A percentile compares a stretch with the other conserved stretches of the same genome.
Conservation (phyloP, 2,888 invertebrate genomes). For the Callyntrura guangdongensis region DNA sequence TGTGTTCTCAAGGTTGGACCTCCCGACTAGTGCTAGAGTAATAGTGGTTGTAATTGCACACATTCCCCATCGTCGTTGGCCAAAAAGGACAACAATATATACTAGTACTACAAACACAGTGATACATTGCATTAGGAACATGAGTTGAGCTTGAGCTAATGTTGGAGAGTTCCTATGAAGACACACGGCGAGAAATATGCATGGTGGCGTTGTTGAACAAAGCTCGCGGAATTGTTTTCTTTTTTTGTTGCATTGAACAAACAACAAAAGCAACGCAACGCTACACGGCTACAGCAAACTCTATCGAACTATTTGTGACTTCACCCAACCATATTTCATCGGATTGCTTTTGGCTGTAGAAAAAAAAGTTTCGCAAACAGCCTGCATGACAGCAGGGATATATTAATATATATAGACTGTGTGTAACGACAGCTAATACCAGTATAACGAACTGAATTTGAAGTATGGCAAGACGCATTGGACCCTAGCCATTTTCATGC, state of each 20-base stretch:
- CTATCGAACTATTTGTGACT: conserved; percentile 4
- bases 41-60: conserved; percentile 47
- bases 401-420: neutral
- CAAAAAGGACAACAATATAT: neutral
- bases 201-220: neutral
- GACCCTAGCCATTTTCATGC: conserved; percentile 36
- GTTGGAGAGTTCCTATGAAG: neutral
- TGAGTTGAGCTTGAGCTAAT: neutral
- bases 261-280: neutral
- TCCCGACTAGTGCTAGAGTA: conserved; percentile 32
- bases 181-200: neutral
- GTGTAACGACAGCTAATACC: neutral
- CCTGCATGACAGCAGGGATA: neutral
- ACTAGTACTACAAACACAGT: neutral
- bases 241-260: conserved; percentile 34
- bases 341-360: conserved; percentile 22
- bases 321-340: conserved; percentile 32
- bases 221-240: neutral
- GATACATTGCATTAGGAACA: neutral
- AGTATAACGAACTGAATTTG: neutral
- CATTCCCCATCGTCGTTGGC: conserved; percentile 1
- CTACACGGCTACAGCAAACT: neutral
- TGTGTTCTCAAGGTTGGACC: conserved; percentile 46
- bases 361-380: conserved; percentile 29
- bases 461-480: conserved; percentile 10